Conservation (phyloP, 2,113 vertebrate genomes). For the Rhabdomys dilectus region DNA sequence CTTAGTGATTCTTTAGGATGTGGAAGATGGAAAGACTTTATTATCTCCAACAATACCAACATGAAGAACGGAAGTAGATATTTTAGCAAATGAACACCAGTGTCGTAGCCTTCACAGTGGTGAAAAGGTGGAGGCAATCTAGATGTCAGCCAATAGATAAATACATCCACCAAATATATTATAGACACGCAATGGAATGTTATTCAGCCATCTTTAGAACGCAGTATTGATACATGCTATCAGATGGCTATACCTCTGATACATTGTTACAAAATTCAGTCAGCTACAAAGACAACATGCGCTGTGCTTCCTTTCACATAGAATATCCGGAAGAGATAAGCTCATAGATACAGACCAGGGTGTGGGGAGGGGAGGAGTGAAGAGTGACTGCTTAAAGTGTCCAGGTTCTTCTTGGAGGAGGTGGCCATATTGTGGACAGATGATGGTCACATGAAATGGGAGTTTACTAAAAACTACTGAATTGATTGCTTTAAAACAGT, state of each 20-base stretch:
- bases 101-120: not conserved
- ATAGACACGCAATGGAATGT: not conserved
- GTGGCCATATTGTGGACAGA: not conserved
- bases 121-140: not conserved
- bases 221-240: not conserved
- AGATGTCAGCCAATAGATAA: not conserved
- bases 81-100: not conserved
- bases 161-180: not conserved
- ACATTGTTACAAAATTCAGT: not conserved
- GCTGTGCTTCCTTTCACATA: not conserved
- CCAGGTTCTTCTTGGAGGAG: not conserved
- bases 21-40: not conserved
- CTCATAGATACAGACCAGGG: not conserved
- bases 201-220: not conserved
- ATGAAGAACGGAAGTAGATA: not conserved
- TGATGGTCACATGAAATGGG: not conserved
- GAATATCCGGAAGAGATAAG: not conserved
- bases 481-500: not conserved
- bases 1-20: not conserved
- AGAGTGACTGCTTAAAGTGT: not conserved
- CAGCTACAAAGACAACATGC: not conserved
- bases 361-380: not conserved
- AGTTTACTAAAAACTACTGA: not conserved
- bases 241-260: not conserved
- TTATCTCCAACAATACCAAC: not conserved